Evolutionary conservation across 2,113 vertebrate species (phyloP).

Genomic region (Arizona elegans): DNA sequence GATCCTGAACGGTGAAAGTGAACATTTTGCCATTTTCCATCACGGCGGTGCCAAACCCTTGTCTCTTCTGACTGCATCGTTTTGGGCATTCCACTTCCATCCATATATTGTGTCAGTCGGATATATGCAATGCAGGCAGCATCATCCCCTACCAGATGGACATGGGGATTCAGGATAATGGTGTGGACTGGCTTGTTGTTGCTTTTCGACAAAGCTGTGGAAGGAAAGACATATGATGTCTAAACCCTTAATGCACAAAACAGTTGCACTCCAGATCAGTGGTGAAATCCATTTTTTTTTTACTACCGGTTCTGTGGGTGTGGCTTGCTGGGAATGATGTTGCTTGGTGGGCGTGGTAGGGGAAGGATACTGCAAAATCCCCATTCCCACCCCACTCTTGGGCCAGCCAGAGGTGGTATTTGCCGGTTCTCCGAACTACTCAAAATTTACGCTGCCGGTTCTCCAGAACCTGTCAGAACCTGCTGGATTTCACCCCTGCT

Average conservation of each 20-base stretch:
- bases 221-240: background rate
- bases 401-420: too few species aligned
- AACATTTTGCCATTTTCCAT: constrained; percentile 96
- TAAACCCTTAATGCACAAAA: background rate
- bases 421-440: too few species aligned
- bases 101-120: constrained; percentile 93
- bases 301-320: too few species aligned
- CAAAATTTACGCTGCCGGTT: too few species aligned
- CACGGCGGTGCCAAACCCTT: constrained; percentile 93
- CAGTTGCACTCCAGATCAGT: background rate
- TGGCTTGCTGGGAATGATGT: too few species aligned
- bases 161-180: constrained; percentile 94
- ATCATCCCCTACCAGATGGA: constrained; percentile 93
- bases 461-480: too few species aligned
- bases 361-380: too few species aligned
- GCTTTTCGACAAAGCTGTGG: constrained; percentile 85
- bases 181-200: constrained; percentile 91
- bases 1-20: constrained; percentile 97
- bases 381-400: too few species aligned
- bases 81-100: constrained; percentile 82
- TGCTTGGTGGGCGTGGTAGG: too few species aligned
- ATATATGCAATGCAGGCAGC: constrained; percentile 95
- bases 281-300: too few species aligned
- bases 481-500: background rate
- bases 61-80: constrained; percentile 98